Evolutionary conservation across 1,140 invertebrate species (phyloP), one percentile per base, ranked within the genome.

Genomic region (Bombus difficillimus): DNA sequence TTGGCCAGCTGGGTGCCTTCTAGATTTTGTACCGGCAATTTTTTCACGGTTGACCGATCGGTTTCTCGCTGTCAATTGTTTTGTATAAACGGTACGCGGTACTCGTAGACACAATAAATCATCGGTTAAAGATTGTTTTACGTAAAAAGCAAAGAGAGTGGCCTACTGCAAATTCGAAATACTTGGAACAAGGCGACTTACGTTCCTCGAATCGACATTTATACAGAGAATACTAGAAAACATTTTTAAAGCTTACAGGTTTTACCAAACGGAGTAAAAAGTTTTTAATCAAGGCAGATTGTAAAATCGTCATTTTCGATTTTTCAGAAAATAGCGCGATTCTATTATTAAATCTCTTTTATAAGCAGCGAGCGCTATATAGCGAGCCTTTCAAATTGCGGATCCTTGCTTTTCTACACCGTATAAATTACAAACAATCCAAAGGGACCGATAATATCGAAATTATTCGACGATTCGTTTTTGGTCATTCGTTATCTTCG

Each of bases 1-100:
- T 88, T 74, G 59, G 25, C 28, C 57, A 62, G 15, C 6, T 15
- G 10, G 59, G 78, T 73, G 69, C 64, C 83, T 75, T 69, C 53
- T 43, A 53, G 57, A 74, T 81, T 74, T 83, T 66, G 59, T 41
- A 15, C 41, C 76, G 37, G 43, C 43, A 66, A 74, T 59, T 81
- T 68, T 79, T 77, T 71, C 66, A 89, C 87, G 88, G 76, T 89
- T 82, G 84, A 89, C 32, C 87, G 71, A 62, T 83, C 87, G 74
- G 84, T 89, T 89, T 89, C 88, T 89, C 88, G 59, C 75, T 37
- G 71, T 41, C 75, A 18, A 83, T 85, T 66, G 78, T 81, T 66
- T 62, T n/a, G 6, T 47, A 37, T 9, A 47, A 77, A 89, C 72
- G 85, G 87, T 88, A 81, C 86, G 39, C 59, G 86, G 83, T 9